Evolutionary conservation across 2,797 vertebrate species (phyloP).

Genomic region (Xyrichtys novacula): DNA sequence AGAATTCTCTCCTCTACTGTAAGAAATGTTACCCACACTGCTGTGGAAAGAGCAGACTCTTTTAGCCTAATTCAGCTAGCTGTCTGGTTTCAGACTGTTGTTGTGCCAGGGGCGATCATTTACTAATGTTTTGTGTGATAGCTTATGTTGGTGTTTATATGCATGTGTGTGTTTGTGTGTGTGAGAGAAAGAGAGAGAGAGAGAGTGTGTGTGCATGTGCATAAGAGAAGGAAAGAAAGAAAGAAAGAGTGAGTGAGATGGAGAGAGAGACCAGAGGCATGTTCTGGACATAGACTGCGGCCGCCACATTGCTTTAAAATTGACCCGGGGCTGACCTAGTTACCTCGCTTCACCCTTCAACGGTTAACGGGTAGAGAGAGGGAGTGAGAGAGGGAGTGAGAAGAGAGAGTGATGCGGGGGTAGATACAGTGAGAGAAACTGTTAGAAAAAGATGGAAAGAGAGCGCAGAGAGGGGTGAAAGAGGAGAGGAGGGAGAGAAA

Average conservation of each 20-base stretch:
- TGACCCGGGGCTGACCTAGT: constrained; percentile 82
- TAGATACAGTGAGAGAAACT: constrained; percentile 58
- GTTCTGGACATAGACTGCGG: constrained; percentile 77
- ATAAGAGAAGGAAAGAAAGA: constrained; percentile 1
- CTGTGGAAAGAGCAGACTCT: constrained; percentile 17
- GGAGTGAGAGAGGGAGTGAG: constrained; percentile 26
- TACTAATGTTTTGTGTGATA: constrained; percentile 74
- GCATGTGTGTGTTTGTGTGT: constrained; percentile 26
- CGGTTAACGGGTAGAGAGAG: constrained; percentile 57
- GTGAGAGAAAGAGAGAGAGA: not conserved
- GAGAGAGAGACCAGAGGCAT: constrained; percentile 61
- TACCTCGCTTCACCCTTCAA: constrained; percentile 80
- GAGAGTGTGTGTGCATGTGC: too few species aligned
- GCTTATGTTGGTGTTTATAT: constrained; percentile 62
- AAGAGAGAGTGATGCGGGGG: constrained; percentile 44
- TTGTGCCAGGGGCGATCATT: constrained; percentile 66
- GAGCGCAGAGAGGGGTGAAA: not conserved
- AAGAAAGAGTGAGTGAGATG: constrained; percentile 16
- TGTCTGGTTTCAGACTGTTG: constrained; percentile 61
- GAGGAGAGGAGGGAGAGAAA: constrained; percentile 16
- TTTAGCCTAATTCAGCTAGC: constrained; percentile 55
- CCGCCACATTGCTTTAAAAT: constrained; percentile 76
- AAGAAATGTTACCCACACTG: constrained; percentile 22
- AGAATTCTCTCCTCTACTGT: constrained; percentile 1
- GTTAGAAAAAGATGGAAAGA: constrained; percentile 37